Conservation (phyloP, 2,888 invertebrate species). For the Amphipyra berbera region DNA sequence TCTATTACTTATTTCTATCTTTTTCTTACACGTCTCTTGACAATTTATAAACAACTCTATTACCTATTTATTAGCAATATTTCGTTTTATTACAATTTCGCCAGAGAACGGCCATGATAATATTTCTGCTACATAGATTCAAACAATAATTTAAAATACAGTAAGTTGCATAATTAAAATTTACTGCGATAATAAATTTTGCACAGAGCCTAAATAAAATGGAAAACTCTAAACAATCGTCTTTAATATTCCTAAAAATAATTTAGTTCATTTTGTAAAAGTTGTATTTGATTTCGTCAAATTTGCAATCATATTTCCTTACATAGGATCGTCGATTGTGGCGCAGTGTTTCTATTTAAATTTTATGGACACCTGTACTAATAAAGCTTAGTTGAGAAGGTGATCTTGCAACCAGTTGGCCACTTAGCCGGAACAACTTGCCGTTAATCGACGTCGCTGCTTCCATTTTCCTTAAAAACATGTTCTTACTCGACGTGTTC, state of each 20-base stretch:
- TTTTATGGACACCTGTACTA: constrained; percentile 61
- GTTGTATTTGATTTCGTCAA: background rate
- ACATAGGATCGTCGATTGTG: background rate
- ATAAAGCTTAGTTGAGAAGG: constrained; percentile 79
- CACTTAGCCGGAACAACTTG: constrained; percentile 79
- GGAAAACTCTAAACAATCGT: constrained; percentile 6
- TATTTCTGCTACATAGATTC: too few relatives aligned
- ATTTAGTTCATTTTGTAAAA: constrained; percentile 24
- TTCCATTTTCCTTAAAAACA: constrained; percentile 85
- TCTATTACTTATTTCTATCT: too few relatives aligned
- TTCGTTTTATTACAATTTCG: too few relatives aligned
- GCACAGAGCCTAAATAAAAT: constrained; percentile 6
- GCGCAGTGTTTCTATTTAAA: constrained; percentile 18
- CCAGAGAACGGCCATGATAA: too few relatives aligned
- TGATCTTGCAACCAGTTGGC: constrained; percentile 72
- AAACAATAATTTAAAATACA: too few relatives aligned
- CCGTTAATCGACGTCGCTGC: constrained; percentile 82
- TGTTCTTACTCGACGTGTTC: constrained; percentile 78
- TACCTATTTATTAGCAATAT: too few relatives aligned
- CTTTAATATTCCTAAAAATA: constrained; percentile 27
- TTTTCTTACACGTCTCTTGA: too few relatives aligned
- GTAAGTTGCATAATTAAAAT: constrained; percentile 1
- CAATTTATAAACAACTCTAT: too few relatives aligned
- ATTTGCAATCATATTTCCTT: constrained; percentile 8
- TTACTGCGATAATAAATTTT: constrained; percentile 4